phyloP scores from a whole-genome alignment of 92 coral and sea anemone species.

The Porites lobata region DNA sequence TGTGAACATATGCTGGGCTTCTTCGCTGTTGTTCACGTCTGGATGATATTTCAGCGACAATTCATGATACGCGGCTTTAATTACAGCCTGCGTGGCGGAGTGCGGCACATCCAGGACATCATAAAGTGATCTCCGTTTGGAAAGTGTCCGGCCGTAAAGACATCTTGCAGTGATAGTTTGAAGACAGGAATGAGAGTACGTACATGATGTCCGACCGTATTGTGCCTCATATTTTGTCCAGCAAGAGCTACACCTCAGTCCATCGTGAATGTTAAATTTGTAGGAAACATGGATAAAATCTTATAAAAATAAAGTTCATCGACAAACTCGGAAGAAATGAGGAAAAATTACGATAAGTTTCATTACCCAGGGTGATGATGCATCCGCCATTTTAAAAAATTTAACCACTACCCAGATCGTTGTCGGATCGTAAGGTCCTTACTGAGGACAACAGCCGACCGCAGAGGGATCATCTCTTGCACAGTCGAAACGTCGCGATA shows the following conservation, averaged over 20 bases:
- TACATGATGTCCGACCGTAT: neutral
- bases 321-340: neutral
- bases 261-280: no score
- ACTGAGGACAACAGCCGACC: no score
- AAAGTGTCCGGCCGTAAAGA: conserved; percentile 1
- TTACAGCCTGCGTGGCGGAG: conserved; percentile 90
- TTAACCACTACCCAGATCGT: conserved; percentile 24
- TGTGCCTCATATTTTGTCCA: neutral
- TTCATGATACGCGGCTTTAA: conserved; percentile 88
- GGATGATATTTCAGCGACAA: conserved; percentile 90
- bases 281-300: neutral
- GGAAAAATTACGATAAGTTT: neutral
- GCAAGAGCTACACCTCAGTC: no score
- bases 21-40: conserved; percentile 68
- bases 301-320: neutral
- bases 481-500: no score
- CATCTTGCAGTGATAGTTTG: neutral
- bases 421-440: no score
- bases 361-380: neutral
- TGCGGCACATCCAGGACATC: conserved; percentile 85
- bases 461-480: no score
- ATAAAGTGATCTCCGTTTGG: conserved; percentile 62
- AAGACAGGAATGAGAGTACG: neutral
- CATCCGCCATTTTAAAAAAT: conserved; percentile 19
- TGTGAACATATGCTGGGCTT: conserved; percentile 71